Percentiles rank a stretch among this genome's conserved stretches.
Evolutionary conservation across 1,140 invertebrate genomes (phyloP).

Genomic region (Megalopta genalis): DNA sequence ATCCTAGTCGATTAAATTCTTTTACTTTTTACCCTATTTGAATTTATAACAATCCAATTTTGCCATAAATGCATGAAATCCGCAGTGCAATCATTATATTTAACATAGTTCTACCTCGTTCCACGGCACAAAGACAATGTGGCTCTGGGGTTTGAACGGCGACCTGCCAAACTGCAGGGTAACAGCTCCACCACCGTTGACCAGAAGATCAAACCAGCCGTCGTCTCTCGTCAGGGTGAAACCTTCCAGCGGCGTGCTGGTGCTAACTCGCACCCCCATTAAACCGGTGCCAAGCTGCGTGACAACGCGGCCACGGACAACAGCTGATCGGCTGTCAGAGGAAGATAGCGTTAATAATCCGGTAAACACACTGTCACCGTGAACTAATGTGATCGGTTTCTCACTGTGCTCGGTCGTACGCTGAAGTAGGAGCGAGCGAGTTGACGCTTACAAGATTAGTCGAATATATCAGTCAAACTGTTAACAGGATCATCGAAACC

Average conservation of each 20-base stretch:
- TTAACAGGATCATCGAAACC: too few species aligned
- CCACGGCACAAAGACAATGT: slow-evolving; percentile 97
- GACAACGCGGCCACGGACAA: slow-evolving; percentile 95
- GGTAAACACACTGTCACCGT: not conserved
- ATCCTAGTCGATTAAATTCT: too few species aligned
- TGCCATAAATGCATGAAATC: too few species aligned
- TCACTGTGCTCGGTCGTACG: slow-evolving; percentile 49
- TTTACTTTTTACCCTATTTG: too few species aligned
- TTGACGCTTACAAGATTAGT: not conserved
- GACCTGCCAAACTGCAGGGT: slow-evolving; percentile 95
- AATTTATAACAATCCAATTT: too few species aligned
- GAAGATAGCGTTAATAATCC: slow-evolving; percentile 51
- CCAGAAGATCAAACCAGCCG: slow-evolving; percentile 97
- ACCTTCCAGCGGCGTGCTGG: slow-evolving; percentile 92
- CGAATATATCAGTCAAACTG: too few species aligned
- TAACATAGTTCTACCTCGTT: slow-evolving; percentile 88
- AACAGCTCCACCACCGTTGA: slow-evolving; percentile 97
- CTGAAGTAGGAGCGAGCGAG: slow-evolving; percentile 18
- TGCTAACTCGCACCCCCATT: slow-evolving; percentile 96
- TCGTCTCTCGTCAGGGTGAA: slow-evolving; percentile 95
- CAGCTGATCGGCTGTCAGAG: slow-evolving; percentile 92
- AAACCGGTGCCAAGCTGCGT: slow-evolving; percentile 94
- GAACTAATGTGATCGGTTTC: slow-evolving; percentile 47
- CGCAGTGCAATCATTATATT: not conserved
- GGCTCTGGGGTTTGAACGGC: slow-evolving; percentile 93